Evolutionary conservation across 2,113 vertebrate species (phyloP).

Genomic region (Corydoras maculifer): DNA sequence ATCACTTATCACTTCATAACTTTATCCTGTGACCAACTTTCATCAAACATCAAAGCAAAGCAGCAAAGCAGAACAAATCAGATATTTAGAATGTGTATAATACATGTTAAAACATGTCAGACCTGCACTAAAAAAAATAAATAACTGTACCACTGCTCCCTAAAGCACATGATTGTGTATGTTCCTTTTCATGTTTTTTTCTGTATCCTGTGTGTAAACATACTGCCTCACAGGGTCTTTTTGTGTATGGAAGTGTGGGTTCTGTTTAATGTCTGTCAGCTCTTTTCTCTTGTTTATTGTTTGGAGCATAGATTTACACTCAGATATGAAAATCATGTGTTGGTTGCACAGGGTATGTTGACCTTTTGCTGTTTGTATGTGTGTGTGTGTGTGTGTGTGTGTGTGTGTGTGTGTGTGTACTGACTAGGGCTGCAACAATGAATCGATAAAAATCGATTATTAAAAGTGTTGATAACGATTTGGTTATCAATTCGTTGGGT

Average conservation of each 20-base stretch:
- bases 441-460: no score
- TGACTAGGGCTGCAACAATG: not conserved
- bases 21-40: no score
- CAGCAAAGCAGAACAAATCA: no score
- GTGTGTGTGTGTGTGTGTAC: conserved; percentile 6
- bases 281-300: conserved; percentile 27
- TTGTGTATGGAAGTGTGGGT: conserved; percentile 7
- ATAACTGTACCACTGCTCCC: no score
- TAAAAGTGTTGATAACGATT: no score
- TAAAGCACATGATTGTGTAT: no score
- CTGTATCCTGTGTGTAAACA: not conserved
- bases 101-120: no score
- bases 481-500: no score
- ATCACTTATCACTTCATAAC: no score
- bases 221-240: not conserved
- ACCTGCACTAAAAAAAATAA: no score
- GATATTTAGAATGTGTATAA: no score
- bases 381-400: conserved; percentile 23
- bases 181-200: not conserved
- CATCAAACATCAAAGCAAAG: no score
- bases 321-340: conserved; percentile 32
- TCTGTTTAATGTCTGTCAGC: conserved; percentile 34
- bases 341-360: conserved; percentile 10
- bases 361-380: conserved; percentile 12
- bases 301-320: conserved; percentile 19